These are phyloP conservation scores for Odontomachus brunneus DNA, from an alignment of 1,140 invertebrate species.

Conservation along the genomic window DNA sequence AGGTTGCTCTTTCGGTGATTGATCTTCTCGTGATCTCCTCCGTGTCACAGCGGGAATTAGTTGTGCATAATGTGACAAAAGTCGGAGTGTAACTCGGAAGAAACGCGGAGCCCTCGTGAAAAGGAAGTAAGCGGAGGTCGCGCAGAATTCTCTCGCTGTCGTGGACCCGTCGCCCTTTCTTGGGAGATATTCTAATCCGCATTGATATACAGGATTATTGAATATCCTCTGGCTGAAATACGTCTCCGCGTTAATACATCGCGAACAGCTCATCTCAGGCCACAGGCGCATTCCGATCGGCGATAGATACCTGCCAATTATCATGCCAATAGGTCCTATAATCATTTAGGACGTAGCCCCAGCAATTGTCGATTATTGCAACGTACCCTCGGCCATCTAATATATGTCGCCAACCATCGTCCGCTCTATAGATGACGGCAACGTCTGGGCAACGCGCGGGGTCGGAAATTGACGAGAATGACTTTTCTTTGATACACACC, in stretches of 20 bases:
- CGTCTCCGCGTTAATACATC: background rate
- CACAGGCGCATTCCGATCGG: background rate
- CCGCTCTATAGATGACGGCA: too few relatives aligned
- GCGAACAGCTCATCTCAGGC: background rate
- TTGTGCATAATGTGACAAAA: too few relatives aligned
- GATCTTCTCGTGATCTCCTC: background rate
- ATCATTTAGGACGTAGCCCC: background rate
- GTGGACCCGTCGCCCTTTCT: background rate
- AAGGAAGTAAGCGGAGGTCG: too few relatives aligned
- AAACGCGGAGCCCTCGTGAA: too few relatives aligned
- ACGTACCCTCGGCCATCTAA: background rate
- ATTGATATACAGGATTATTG: background rate
- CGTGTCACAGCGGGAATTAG: constrained; percentile 1
- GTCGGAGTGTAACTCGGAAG: too few relatives aligned
- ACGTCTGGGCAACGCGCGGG: too few relatives aligned
- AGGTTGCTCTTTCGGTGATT: too few relatives aligned
- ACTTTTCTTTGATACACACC: too few relatives aligned
- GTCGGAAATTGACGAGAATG: too few relatives aligned
- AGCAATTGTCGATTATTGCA: background rate
- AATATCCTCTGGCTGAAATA: constrained; percentile 5
- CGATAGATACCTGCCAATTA: background rate
- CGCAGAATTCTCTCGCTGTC: too few relatives aligned
- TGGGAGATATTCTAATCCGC: background rate
- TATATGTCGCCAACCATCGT: background rate
- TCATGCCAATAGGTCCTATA: background rate